These are phyloP conservation scores for Nowickia ferox DNA, from an alignment of 2,888 invertebrate genomes.

Conservation along the genomic window DNA sequence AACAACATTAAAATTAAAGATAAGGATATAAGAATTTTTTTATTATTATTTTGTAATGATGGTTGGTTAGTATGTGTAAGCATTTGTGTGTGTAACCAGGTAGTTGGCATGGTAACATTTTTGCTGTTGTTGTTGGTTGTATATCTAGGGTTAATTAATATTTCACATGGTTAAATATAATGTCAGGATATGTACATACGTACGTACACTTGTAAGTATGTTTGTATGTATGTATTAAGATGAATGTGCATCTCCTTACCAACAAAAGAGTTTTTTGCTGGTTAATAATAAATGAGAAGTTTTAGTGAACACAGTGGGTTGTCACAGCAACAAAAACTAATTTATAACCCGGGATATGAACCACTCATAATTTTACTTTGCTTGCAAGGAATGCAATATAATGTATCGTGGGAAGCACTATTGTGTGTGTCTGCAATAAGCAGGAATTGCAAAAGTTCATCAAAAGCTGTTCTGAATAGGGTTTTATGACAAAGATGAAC, in stretches of 20 bases:
- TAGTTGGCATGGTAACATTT: slow-evolving; percentile 41
- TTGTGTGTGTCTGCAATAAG: slow-evolving; percentile 1
- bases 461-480: no score
- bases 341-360: slow-evolving; percentile 32
- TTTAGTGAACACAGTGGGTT: slow-evolving; percentile 37
- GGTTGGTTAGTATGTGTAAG: background rate
- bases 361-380: slow-evolving; percentile 54
- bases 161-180: slow-evolving; percentile 53
- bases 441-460: slow-evolving; percentile 3
- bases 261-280: slow-evolving; percentile 6
- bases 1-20: slow-evolving; percentile 60
- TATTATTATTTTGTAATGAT: background rate
- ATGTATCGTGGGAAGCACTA: background rate
- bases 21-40: slow-evolving; percentile 39
- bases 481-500: no score
- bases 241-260: background rate
- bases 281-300: slow-evolving; percentile 52
- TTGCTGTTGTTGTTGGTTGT: slow-evolving; percentile 1
- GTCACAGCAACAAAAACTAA: slow-evolving; percentile 50
- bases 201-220: background rate
- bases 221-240: background rate
- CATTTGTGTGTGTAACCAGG: background rate
- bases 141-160: slow-evolving; percentile 67
- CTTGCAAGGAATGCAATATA: background rate
- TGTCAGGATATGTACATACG: background rate